Evolutionary conservation across 1,140 invertebrate genomes (phyloP), one percentile per base, ranked within the genome.

Genomic region (Drosophila parvula): DNA sequence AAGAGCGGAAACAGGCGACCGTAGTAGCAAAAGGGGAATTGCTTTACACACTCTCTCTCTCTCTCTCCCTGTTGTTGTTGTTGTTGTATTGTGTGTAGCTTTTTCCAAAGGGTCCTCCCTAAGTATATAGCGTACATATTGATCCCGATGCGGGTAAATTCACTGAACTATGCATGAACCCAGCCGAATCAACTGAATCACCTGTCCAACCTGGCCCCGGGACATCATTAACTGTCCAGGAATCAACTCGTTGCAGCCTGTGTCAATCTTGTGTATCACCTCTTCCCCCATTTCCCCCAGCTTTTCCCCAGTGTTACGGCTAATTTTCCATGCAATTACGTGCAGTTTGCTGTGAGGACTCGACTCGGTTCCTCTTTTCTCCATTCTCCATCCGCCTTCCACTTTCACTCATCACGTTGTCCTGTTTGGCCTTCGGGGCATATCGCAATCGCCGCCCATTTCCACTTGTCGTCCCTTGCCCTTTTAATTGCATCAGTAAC

Each of bases 401-500:
- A 71, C 51, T 70, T 58, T 71, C 68, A 71, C 67, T 73, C 44
- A 27, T 18, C 67, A 32, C 16, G 68, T 40, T 73, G 69, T 71
- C 69, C 53, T 50, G 53, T 38, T 32, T 68, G 38, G 63, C 74
- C 74, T 60, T 68, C 50, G 74, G 74, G 61, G 61, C 28, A 64
- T 40, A 56, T 74, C 70, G 59, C 27, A 60, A 22, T 55, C 51
- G 50, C 32, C 28, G 43, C 22, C 14, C 58, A 34, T 28, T 58
- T 53, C 45, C 38, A 18, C 14, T 12, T 8, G 40, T 40, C 61
- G 16, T 51, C 8, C 16, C 38, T 53, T 51, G 34, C 27, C 55
- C 73, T 84, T 84, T 88, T 88, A 88, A 88, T 88, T 89, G 85
- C 81, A 90, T 88, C 74, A 89, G 65, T 78, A 61, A 65, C 78